Evolutionary conservation across 2,113 vertebrate species (phyloP).

Genomic region (Anoura caudifer): DNA sequence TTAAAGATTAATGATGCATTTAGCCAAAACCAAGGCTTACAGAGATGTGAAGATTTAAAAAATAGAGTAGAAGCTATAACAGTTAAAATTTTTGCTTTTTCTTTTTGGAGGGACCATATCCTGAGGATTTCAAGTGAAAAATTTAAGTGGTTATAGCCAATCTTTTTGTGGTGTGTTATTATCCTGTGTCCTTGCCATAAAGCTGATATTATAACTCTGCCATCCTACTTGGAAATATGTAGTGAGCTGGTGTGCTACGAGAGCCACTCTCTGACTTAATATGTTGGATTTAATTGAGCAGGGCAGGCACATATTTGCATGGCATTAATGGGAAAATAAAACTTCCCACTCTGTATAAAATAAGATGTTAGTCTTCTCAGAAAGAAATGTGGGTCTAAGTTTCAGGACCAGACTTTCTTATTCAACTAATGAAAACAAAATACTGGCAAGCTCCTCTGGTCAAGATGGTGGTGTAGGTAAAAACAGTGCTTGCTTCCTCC

Average conservation of each 20-base stretch:
- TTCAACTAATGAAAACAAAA: background rate
- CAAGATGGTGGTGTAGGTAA: background rate
- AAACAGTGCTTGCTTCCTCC: background rate
- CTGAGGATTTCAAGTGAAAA: slow-evolving; percentile 47
- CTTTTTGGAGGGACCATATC: slow-evolving; percentile 37
- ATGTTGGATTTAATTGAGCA: slow-evolving; percentile 1
- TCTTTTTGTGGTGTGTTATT: background rate
- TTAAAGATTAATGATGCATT: slow-evolving; percentile 66
- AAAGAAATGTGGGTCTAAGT: background rate
- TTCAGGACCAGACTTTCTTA: background rate
- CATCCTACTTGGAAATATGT: background rate
- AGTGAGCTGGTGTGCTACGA: background rate
- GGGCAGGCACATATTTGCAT: background rate
- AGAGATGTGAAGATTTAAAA: slow-evolving; percentile 52
- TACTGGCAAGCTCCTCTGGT: background rate
- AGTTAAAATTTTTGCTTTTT: slow-evolving; percentile 62
- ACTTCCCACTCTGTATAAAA: background rate
- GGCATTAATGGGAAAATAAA: background rate
- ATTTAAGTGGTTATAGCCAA: slow-evolving; percentile 22
- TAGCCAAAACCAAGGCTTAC: slow-evolving; percentile 68
- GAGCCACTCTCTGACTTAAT: background rate
- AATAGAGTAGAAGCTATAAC: slow-evolving; percentile 17
- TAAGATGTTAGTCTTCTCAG: background rate
- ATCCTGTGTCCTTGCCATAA: slow-evolving; percentile 27
- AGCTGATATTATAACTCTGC: background rate